Percentiles rank a stretch among this genome's conserved stretches.
phyloP scores from a whole-genome alignment of 2,113 vertebrate species.

The Zosterops japonicus region DNA sequence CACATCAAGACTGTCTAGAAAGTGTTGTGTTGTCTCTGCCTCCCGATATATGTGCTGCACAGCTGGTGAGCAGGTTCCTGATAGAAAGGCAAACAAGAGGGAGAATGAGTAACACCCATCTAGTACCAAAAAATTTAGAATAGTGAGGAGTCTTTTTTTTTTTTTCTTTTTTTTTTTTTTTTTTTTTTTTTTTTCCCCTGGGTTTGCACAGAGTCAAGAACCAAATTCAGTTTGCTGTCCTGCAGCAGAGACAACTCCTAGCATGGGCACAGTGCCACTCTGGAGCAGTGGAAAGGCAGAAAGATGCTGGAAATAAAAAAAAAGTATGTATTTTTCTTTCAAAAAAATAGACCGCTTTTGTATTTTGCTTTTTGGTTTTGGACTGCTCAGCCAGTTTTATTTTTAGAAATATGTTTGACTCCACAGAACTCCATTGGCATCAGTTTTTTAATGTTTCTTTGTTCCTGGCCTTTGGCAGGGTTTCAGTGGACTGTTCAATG shows the following conservation, averaged over 20 bases:
- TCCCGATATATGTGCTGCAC: neutral
- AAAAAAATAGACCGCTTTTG: neutral
- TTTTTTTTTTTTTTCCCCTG: neutral
- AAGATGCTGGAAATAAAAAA: neutral
- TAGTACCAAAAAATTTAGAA: neutral
- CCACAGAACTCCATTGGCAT: neutral
- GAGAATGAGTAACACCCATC: neutral
- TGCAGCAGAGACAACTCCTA: neutral
- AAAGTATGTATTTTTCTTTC: neutral
- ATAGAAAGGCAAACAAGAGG: neutral
- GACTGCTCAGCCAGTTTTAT: neutral
- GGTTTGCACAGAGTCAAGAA: neutral
- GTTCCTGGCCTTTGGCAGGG: neutral
- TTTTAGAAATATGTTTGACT: neutral
- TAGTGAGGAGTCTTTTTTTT: neutral
- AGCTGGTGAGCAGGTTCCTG: slow-evolving; percentile 11
- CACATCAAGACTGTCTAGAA: neutral
- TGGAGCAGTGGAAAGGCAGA: neutral
- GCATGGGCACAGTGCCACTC: neutral
- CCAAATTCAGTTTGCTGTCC: neutral
- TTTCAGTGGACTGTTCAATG: neutral
- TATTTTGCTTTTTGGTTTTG: neutral
- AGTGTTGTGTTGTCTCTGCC: neutral
- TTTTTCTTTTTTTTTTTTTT: neutral
- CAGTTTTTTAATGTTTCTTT: neutral